Base-by-base conservation (phyloP, 2,797 vertebrate species). In the Meriones psammophilus region DNA sequence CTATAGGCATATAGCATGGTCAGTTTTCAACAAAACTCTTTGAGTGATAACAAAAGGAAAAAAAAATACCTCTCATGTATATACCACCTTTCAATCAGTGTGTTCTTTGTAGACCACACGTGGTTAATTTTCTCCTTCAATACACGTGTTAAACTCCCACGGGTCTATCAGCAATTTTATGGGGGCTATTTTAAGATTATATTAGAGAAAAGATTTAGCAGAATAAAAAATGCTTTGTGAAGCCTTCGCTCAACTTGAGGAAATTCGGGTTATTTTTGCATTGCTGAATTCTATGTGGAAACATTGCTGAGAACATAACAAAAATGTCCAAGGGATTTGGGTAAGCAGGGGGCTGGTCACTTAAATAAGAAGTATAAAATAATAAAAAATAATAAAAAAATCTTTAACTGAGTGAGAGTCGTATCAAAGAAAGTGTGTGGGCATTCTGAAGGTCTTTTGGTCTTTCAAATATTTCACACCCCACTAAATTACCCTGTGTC, bases 181-280 rank as follows among this genome's bases (percentile, higher is more conserved):
- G 30, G 46, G 71, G 66, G 10, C 79, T 97, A 97, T 96, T 97
- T 96, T 96, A 97, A 71, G 80, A 94, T 95, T 87, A 85, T 91
- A 74, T 96, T 96, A 94, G 80, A 95, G 76, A 95, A 97, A 94
- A 62, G 7, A 58, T 92, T 96, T 85, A 88, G 73, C 22, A 92
- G 93, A 92, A 88, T 80, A 92, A 93, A 94, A 96, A 84, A 17
- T 15, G 26, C 1, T 5, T 88, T 36, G 15, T 73, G 28, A 86
- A 94, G 62, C 14, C 62, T 92, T 95, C 33, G 58, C 14, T 96
- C 86, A 87, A 91, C 74, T 93, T 92, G 92, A 96, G 56, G 69
- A 95, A 95, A 68, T 92, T 96, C 36, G 71, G 36, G 74, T 24
- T 97, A 96, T 97, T 97, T 97, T 97, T 97, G 86, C 88, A 95